Percentiles rank a stretch among this genome's conserved stretches.
Conservation (phyloP, 2,113 vertebrate species). For the Formicarius rufipectus region DNA sequence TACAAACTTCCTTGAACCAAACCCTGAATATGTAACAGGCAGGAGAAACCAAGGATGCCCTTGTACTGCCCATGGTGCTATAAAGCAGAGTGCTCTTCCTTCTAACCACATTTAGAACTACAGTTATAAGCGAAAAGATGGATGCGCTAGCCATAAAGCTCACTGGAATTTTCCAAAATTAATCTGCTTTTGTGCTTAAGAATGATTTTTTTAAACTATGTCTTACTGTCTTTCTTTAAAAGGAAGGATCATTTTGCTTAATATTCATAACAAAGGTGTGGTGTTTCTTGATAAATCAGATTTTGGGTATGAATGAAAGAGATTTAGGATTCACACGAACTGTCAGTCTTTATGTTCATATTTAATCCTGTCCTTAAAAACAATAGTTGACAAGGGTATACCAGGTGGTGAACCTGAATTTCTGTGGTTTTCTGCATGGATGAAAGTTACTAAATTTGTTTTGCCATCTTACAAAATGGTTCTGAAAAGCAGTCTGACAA, state of each 20-base stretch:
- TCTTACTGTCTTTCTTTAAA: background rate
- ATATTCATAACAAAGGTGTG: background rate
- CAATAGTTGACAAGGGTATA: background rate
- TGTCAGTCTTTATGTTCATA: background rate
- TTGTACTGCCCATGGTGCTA: background rate
- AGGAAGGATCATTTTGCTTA: background rate
- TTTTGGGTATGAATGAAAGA: background rate
- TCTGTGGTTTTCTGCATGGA: background rate
- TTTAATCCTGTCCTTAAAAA: background rate
- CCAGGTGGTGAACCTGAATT: background rate
- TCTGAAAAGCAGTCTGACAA: background rate
- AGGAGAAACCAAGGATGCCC: background rate
- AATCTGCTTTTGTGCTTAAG: background rate
- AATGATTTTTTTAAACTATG: background rate
- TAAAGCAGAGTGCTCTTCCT: background rate
- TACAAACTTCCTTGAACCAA: background rate
- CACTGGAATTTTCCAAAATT: background rate
- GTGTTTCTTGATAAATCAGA: background rate
- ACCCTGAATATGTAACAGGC: background rate
- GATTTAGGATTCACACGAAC: background rate
- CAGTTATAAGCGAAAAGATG: background rate
- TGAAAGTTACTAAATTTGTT: background rate
- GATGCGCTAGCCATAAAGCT: background rate
- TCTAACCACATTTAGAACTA: background rate
- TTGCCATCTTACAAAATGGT: background rate